Base-by-base conservation (phyloP, 1,140 invertebrate species). In the Eumaeus atala region DNA sequence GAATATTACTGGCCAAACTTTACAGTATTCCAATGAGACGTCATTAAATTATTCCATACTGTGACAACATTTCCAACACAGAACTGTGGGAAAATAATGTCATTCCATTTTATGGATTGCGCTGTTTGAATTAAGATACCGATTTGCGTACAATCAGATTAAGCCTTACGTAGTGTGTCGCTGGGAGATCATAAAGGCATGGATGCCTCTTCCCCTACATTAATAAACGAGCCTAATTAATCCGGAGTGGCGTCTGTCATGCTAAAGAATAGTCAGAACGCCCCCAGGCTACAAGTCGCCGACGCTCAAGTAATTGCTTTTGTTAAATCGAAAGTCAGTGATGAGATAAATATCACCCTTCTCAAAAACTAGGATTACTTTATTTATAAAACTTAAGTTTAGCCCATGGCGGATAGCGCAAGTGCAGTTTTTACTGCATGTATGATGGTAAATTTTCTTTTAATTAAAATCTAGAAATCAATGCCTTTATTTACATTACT, bases 141-240 rank as follows among this genome's bases (percentile, higher is more conserved):
- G 44, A 53, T 44, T 42, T 40, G 40, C 6, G 21, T 34, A 28
- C 55, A 51, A 34, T 58, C 44, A 33, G 42, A 33, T 33, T 53
- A 42, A 42, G 51, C 40, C 42, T 52, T 40, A 38, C 51, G 51
- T 34, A 16, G 40, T 44, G 42, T 42, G 51, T 53, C 51, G 51
- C 21, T 40, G 37, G 51, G 51, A 57, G 61, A 64, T 66, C 57
- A 59, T 51, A 51, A 68, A 67, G 62, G 64, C 61, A 73, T 62
- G 61, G 66, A 74, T 74, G 65, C 60, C 64, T 67, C 65, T 70
- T 70, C 70, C 70, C 73, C 66, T 68, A 61, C 57, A 65, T 71
- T 82, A 74, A 83, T 74, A 85, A 83, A 85, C 82, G 77, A 67
- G 58, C 53, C 70, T 79, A 81, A 86, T 82, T 82, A 86, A 79